Base-by-base conservation (phyloP, 2,888 invertebrate genomes). In the Perithous albicinctus region DNA sequence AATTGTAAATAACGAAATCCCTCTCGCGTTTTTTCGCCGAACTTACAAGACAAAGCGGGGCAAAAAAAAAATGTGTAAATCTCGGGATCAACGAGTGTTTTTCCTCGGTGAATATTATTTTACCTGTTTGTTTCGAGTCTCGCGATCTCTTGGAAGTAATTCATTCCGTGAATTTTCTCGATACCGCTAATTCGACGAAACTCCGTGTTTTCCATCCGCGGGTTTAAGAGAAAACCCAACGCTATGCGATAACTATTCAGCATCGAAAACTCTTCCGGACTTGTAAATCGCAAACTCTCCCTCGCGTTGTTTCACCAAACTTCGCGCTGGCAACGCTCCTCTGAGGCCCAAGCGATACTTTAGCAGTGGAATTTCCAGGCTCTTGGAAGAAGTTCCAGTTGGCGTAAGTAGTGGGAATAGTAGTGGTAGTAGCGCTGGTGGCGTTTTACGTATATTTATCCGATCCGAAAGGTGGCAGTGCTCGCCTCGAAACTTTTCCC, bases 401-500 rank as follows among this genome's bases (percentile, higher is more conserved):
- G 20, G 20, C 48, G 18, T 8, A 20, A 7, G 2, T 8, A n/a
- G n/a, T n/a, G n/a, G n/a, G n/a, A n/a, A n/a, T n/a, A n/a, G 48
- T 8, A 43, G 41, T 29, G 29, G n/a, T 12, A 12, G n/a, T 15
- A 20, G n/a, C n/a, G 12, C n/a, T 2, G 7, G 10, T 20, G 23
- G 2, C 54, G 54, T 51, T 74, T 23, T 26, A 15, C 32, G 51
- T 1, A 35, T 67, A 29, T 51, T 63, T 63, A 41, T 23, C 26
- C 29, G 29, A 29, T 51, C 29, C 54, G 29, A 51, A 54, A 70
- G 63, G 38, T 54, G 69, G 41, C 35, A 29, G 26, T 29, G 41
- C 51, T 56, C 67, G 23, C 15, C 54, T 69, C 10, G 2, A 70
- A 70, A 70, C 70, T 70, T 70, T 70, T 56, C 8, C 18, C 18